These are phyloP conservation scores for Calypte anna DNA, from an alignment of 2,113 vertebrate species.

Conservation along the genomic window DNA sequence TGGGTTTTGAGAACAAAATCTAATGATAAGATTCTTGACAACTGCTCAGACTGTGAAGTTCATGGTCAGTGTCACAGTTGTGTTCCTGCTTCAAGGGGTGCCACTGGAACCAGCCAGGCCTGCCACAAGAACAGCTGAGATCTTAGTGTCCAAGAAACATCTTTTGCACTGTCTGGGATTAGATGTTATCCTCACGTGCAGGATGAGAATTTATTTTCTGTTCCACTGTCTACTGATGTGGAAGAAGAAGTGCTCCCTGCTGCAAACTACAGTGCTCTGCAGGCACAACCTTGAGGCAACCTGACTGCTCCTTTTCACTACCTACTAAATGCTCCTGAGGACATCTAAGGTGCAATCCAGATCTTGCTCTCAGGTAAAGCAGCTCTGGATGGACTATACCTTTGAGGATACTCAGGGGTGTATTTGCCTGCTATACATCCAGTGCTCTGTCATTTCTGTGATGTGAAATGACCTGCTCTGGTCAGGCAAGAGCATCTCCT, in stretches of 20 bases:
- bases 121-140: background rate
- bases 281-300: background rate
- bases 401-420: background rate
- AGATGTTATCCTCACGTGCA: background rate
- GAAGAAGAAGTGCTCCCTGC: background rate
- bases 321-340: background rate
- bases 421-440: background rate
- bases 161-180: background rate
- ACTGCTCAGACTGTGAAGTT: background rate
- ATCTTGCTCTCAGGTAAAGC: background rate
- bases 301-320: background rate
- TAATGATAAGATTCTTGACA: background rate
- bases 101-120: background rate
- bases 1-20: background rate
- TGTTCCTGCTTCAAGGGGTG: background rate
- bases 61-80: background rate
- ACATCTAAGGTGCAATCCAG: background rate
- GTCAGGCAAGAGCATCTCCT: background rate
- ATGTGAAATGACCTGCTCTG: rapidly evolving
- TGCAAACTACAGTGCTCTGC: background rate
- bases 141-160: background rate
- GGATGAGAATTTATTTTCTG: background rate
- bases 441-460: background rate
- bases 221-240: background rate
- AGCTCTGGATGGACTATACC: background rate